A percentile compares a stretch with the other conserved stretches of the same genome.
Conservation (phyloP, 2,113 vertebrate genomes). For the Ictalurus furcatus region DNA sequence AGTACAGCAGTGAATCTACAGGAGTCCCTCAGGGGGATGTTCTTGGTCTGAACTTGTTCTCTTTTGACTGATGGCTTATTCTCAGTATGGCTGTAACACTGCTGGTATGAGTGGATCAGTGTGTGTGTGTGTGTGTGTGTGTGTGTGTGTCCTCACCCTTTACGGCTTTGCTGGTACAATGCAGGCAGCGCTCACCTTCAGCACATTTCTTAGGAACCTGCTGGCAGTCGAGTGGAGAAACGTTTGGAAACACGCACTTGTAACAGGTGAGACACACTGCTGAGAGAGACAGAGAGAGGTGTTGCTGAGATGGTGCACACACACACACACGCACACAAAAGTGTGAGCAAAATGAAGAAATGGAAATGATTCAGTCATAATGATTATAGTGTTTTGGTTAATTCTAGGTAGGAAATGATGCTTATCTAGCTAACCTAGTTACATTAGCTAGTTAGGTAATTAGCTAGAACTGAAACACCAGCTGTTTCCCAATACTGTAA, state of each 20-base stretch:
- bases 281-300: conserved; percentile 44
- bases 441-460: no score
- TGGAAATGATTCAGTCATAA: background rate
- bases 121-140: background rate
- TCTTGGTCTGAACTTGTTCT: background rate
- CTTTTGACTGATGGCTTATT: background rate
- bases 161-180: conserved; percentile 60
- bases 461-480: background rate
- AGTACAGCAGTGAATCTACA: background rate
- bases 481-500: background rate
- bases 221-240: conserved; percentile 75
- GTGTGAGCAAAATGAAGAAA: background rate
- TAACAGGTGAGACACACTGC: conserved; percentile 70
- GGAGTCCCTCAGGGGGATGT: background rate
- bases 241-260: conserved; percentile 73
- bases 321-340: background rate
- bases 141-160: conserved; percentile 62
- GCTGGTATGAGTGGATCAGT: background rate
- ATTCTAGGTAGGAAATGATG: background rate
- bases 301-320: background rate
- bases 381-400: background rate
- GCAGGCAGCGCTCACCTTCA: conserved; percentile 70
- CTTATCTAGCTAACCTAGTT: background rate
- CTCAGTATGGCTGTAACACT: background rate
- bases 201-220: conserved; percentile 71